Evolutionary conservation across 1,140 invertebrate genomes (phyloP).

Genomic region (Leptoteleia sp.): DNA sequence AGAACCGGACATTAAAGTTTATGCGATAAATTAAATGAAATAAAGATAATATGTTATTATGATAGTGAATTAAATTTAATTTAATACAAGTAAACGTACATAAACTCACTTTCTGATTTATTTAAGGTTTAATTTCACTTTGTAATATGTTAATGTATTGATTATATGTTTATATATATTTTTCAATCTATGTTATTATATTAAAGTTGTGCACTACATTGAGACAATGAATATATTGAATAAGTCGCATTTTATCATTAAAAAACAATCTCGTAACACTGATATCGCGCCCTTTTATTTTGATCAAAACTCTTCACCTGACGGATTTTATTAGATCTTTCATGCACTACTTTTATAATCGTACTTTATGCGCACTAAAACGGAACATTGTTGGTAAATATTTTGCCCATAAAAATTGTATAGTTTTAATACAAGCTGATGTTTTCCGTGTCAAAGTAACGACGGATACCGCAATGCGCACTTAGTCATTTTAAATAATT

Average conservation of each 20-base stretch:
- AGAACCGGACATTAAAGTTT: too few species aligned
- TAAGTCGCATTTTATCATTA: conserved; percentile 11
- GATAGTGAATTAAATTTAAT: too few species aligned
- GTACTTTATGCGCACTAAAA: conserved; percentile 45
- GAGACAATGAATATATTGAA: not conserved
- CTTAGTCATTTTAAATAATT: conserved; percentile 28
- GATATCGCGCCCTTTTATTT: conserved; percentile 16
- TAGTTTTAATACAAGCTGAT: conserved; percentile 38
- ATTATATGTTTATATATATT: too few species aligned
- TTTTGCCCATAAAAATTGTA: conserved; percentile 42
- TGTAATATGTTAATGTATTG: too few species aligned
- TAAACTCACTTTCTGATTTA: too few species aligned
- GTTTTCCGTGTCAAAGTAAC: conserved; percentile 35
- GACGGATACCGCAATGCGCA: conserved; percentile 10
- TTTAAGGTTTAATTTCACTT: too few species aligned
- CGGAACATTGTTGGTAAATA: conserved; percentile 29
- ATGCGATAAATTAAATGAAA: too few species aligned
- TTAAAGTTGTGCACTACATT: too few species aligned
- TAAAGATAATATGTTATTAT: too few species aligned
- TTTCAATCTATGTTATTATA: too few species aligned
- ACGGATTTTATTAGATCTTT: conserved; percentile 35
- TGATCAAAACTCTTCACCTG: conserved; percentile 24
- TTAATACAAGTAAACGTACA: too few species aligned
- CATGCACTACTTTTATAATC: conserved; percentile 40
- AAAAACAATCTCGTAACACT: conserved; percentile 39